Evolutionary conservation across 2,797 vertebrate genomes (phyloP).

Genomic region (Gastrophryne carolinensis): DNA sequence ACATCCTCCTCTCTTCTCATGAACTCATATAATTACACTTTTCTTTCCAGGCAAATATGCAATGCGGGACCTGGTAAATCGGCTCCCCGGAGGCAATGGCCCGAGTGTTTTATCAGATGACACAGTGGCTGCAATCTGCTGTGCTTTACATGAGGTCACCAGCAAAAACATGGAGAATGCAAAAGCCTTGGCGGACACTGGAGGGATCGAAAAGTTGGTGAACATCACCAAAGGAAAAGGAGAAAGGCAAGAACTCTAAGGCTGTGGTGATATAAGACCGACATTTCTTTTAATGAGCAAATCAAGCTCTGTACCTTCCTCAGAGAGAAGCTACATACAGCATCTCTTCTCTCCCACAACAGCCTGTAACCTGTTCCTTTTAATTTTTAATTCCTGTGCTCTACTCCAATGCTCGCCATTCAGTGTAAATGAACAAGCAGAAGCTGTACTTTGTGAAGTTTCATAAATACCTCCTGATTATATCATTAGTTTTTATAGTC

Average conservation of each 20-base stretch:
- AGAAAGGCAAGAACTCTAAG: conserved; percentile 78
- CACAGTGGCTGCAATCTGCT: conserved; percentile 93
- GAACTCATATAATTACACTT: neutral
- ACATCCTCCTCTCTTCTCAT: too few relatives aligned
- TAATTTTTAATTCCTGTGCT: conserved; percentile 4
- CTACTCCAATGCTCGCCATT: neutral
- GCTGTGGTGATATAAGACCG: neutral
- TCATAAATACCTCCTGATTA: neutral
- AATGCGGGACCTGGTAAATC: conserved; percentile 94
- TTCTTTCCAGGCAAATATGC: conserved; percentile 85
- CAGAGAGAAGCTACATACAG: neutral
- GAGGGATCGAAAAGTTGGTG: conserved; percentile 96
- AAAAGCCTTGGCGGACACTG: conserved; percentile 90
- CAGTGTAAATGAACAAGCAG: neutral
- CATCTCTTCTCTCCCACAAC: neutral
- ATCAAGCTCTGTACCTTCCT: neutral
- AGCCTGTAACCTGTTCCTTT: conserved; percentile 3
- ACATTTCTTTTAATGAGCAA: neutral
- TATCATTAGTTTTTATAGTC: conserved; percentile 1
- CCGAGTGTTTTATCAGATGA: conserved; percentile 88
- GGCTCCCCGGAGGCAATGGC: conserved; percentile 83
- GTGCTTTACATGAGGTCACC: conserved; percentile 94
- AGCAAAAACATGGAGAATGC: conserved; percentile 99
- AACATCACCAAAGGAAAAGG: conserved; percentile 94
- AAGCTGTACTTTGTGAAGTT: neutral